Evolutionary conservation across 2,888 invertebrate genomes (phyloP).

Genomic region (Onchidella celtica): DNA sequence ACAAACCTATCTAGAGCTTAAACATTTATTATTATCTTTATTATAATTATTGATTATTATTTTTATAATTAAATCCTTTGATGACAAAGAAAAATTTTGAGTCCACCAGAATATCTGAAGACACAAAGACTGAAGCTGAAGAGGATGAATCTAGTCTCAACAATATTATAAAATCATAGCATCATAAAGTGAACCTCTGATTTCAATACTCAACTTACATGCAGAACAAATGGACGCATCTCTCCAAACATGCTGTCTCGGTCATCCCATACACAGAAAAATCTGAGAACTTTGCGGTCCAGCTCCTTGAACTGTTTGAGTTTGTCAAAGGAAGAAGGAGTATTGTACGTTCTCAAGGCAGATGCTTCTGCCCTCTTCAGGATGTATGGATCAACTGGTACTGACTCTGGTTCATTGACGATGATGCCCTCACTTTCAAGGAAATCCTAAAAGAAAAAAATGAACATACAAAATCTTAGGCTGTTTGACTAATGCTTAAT

Average conservation of each 20-base stretch:
- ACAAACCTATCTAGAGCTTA: too few relatives aligned
- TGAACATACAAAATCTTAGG: not conserved
- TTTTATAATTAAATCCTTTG: too few relatives aligned
- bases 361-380: conserved; percentile 71
- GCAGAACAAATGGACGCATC: conserved; percentile 84
- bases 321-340: conserved; percentile 82
- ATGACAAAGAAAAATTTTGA: too few relatives aligned
- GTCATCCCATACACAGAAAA: conserved; percentile 82
- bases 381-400: conserved; percentile 87
- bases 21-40: too few relatives aligned
- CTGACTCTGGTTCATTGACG: conserved; percentile 85
- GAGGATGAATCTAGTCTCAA: too few relatives aligned
- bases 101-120: too few relatives aligned
- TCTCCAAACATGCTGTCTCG: conserved; percentile 81
- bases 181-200: too few relatives aligned
- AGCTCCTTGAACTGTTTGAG: conserved; percentile 88
- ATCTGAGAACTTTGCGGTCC: conserved; percentile 88
- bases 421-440: conserved; percentile 91
- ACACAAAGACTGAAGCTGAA: too few relatives aligned
- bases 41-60: too few relatives aligned
- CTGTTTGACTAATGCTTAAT: not conserved
- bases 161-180: too few relatives aligned
- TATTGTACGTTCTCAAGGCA: conserved; percentile 74
- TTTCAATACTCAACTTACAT: conserved; percentile 76
- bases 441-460: conserved; percentile 84